Evolutionary conservation across 2,888 invertebrate genomes (phyloP).

Genomic region (Aphidius colemani): DNA sequence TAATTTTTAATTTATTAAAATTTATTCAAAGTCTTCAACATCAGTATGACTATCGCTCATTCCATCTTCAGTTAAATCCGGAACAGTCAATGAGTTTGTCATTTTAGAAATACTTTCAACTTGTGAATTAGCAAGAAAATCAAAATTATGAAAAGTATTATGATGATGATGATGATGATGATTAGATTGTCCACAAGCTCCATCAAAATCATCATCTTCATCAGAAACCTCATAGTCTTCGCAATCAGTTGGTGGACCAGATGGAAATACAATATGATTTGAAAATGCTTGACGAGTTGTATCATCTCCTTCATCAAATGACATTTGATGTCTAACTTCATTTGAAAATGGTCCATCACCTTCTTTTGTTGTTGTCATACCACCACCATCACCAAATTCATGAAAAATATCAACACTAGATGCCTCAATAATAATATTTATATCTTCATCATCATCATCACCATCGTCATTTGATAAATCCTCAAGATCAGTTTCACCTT

Average conservation of each 20-base stretch:
- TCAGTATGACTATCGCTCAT: constrained; percentile 53
- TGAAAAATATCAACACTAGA: constrained; percentile 47
- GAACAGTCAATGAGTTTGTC: constrained; percentile 43
- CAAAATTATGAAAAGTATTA: constrained; percentile 41
- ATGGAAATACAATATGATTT: neutral
- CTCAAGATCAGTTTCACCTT: constrained; percentile 54
- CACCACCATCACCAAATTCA: constrained; percentile 47
- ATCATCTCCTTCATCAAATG: constrained; percentile 30
- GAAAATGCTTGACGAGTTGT: neutral
- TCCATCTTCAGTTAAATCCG: constrained; percentile 41
- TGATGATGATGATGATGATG: too few species aligned
- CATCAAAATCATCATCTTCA: constrained; percentile 42
- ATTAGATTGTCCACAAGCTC: constrained; percentile 45
- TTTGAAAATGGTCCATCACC: constrained; percentile 57
- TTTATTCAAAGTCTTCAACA: constrained; percentile 53
- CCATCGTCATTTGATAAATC: constrained; percentile 52
- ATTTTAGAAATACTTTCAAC: constrained; percentile 51
- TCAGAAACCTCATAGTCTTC: constrained; percentile 57
- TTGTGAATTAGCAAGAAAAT: constrained; percentile 48
- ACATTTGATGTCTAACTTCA: constrained; percentile 54
- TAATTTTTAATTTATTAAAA: neutral
- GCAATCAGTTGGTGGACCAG: constrained; percentile 47
- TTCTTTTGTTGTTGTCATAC: constrained; percentile 55
- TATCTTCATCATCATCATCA: constrained; percentile 42
- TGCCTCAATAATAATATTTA: constrained; percentile 41